A percentile compares a stretch with the other conserved stretches of the same genome.
Evolutionary conservation across 2,888 invertebrate genomes (phyloP).

Genomic region (Alloplasta piceator): DNA sequence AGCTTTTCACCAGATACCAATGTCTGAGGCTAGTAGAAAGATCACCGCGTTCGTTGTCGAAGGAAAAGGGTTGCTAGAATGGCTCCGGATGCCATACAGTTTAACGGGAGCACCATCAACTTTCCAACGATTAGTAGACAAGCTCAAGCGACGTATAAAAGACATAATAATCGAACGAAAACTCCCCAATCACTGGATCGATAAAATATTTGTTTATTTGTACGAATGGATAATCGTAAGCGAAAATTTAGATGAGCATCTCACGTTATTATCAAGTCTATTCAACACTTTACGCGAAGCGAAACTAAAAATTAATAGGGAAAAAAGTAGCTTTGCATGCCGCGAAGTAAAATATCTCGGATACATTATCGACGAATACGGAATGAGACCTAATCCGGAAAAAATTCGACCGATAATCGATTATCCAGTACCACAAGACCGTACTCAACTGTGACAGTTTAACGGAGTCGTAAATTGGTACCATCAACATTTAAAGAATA

Average conservation of each 20-base stretch:
- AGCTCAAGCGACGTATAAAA: constrained; percentile 20
- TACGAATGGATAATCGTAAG: constrained; percentile 62
- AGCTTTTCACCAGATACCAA: constrained; percentile 57
- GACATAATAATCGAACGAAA: constrained; percentile 29
- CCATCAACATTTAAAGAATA: constrained; percentile 44
- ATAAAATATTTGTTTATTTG: constrained; percentile 56
- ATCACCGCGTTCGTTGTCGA: constrained; percentile 52
- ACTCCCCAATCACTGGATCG: constrained; percentile 45
- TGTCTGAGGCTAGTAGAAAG: constrained; percentile 44
- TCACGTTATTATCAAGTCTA: constrained; percentile 23
- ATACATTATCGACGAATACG: constrained; percentile 45
- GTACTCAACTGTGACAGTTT: constrained; percentile 56
- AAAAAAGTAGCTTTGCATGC: constrained; percentile 61
- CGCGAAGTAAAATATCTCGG: constrained; percentile 51
- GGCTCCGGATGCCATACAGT: constrained; percentile 47
- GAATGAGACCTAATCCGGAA: constrained; percentile 59
- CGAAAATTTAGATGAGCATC: constrained; percentile 51
- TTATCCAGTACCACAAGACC: constrained; percentile 43
- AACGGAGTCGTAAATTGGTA: constrained; percentile 59
- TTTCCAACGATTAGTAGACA: constrained; percentile 50
- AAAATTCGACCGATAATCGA: constrained; percentile 47
- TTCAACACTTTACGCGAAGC: constrained; percentile 50
- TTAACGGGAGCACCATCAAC: too few species aligned
- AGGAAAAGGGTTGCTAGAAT: constrained; percentile 41
- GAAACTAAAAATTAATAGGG: constrained; percentile 43